Evolutionary conservation across 2,888 invertebrate genomes (phyloP).

Genomic region (Phytoseiulus persimilis): DNA sequence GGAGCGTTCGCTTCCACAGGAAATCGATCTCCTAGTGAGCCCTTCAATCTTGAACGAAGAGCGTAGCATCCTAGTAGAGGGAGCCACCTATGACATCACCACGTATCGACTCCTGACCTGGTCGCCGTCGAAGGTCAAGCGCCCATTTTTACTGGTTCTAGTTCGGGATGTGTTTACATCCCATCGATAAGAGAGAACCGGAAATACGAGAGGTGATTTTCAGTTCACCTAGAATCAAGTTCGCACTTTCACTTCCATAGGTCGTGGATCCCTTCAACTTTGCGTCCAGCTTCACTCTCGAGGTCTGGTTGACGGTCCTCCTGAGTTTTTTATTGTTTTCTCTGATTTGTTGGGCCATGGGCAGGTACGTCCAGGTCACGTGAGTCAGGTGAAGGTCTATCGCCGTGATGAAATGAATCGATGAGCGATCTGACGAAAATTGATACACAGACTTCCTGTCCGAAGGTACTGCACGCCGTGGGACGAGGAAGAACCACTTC

Average conservation of each 20-base stretch:
- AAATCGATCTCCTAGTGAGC: neutral
- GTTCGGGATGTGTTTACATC: no score
- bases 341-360: neutral
- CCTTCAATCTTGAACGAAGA: neutral
- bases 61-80: neutral
- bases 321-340: neutral
- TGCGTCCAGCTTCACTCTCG: neutral
- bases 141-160: no score
- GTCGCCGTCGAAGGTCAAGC: neutral
- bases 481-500: neutral
- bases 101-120: neutral
- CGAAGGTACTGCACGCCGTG: neutral
- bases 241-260: neutral
- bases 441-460: neutral
- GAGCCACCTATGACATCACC: neutral
- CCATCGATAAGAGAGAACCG: no score
- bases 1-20: no score
- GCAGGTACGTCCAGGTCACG: neutral
- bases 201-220: no score
- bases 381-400: no score
- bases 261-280: neutral
- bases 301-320: neutral
- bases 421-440: no score
- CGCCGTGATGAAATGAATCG: no score
- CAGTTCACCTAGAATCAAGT: no score